Percentiles rank a stretch among this genome's conserved stretches.
Conservation (phyloP, 2,888 invertebrate genomes). For the Ophioninae sp. region DNA sequence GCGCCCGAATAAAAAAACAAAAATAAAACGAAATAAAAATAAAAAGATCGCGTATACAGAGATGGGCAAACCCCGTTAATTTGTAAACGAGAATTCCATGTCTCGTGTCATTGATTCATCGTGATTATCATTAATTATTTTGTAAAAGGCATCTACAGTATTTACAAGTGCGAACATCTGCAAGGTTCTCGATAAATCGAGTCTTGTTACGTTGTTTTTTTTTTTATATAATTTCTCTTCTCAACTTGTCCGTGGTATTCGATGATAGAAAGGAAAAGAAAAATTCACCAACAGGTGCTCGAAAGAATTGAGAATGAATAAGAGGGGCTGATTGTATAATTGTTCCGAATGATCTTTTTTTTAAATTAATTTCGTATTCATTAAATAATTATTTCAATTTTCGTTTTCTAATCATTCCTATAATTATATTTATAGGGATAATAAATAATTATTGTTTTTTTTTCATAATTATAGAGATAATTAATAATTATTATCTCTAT, state of each 20-base stretch:
- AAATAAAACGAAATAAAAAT: no score
- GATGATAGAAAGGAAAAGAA: not conserved
- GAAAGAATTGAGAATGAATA: not conserved
- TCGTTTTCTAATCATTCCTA: no score
- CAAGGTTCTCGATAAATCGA: not conserved
- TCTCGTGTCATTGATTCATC: constrained; percentile 12
- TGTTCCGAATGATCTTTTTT: not conserved
- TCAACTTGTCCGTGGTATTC: not conserved
- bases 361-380: no score
- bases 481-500: no score
- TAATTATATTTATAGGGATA: no score
- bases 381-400: no score
- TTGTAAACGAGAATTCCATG: not conserved
- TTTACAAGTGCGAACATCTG: not conserved
- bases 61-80: not conserved
- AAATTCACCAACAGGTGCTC: not conserved
- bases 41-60: not conserved
- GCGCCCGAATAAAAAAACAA: constrained; percentile 2
- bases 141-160: not conserved
- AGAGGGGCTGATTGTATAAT: not conserved
- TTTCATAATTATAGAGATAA: no score
- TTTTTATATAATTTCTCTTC: not conserved
- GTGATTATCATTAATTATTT: constrained; percentile 11
- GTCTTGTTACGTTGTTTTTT: not conserved
- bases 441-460: no score